These are phyloP conservation scores for Sylvia borin DNA, from an alignment of 2,797 vertebrate species.

Conservation along the genomic window DNA sequence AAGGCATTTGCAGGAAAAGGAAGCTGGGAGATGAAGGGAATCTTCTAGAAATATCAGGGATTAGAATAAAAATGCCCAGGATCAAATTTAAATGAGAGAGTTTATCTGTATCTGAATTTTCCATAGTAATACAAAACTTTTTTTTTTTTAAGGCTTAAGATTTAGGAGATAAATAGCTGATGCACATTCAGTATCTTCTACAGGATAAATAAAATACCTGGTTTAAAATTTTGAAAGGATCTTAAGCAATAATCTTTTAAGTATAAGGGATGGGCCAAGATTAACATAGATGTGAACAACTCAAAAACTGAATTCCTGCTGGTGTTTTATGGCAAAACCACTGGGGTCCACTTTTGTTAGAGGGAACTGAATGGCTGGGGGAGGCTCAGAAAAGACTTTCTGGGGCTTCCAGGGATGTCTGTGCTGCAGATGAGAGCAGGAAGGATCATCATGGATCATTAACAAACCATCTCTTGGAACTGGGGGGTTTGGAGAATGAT, in stretches of 20 bases:
- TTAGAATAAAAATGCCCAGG: not conserved
- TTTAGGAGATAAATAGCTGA: not conserved
- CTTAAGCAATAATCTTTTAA: not conserved
- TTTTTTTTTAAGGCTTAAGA: not conserved
- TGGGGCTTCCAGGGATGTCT: not conserved
- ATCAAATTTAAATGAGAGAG: not conserved
- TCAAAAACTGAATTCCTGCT: not conserved
- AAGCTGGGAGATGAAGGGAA: not conserved
- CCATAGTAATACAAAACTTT: not conserved
- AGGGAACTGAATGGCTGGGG: not conserved
- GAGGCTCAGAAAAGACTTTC: not conserved
- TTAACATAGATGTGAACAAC: not conserved
- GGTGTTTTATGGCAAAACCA: not conserved
- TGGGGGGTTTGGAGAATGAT: not conserved
- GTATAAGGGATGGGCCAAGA: not conserved
- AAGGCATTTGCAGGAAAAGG: not conserved
- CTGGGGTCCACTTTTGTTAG: not conserved
- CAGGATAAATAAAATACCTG: not conserved
- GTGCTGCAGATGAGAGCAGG: not conserved
- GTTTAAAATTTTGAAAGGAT: not conserved
- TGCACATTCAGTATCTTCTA: not conserved
- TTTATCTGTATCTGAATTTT: not conserved
- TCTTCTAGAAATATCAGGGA: not conserved
- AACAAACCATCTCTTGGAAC: not conserved
- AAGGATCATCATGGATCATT: accelerated